Base-by-base conservation (phyloP, 2,113 vertebrate species). In the Proterorhinus semilunaris region DNA sequence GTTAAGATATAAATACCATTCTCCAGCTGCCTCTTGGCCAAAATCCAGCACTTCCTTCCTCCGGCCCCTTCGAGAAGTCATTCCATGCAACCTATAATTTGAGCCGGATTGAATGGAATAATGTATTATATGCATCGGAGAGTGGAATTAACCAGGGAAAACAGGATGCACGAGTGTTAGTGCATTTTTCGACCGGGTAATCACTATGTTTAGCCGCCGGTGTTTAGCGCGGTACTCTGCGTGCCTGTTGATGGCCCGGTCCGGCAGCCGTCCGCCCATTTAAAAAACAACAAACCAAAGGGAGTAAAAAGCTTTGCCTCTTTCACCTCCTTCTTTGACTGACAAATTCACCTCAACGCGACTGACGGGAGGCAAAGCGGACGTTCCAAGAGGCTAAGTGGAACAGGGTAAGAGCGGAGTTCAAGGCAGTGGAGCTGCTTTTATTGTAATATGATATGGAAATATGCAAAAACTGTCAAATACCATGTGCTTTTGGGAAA, bases 251-350 rank as follows among this genome's bases (percentile, higher is more conserved):
- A 55, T 58, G 10, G 55, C 13, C 6, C 7, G 27, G 21, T 16
- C 67, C 36, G 12, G 15, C 69, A 36, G 66, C 65, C 69, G 50
- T 58, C 79, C 65, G 50, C 42, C 49, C 4, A 16, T 66, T 59
- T 61, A 73, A 80, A 83, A 72, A 53, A 50, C 49, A 7, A 54
- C 51, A 21, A 21, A 21, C 46, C 67, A 8, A 5, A 0, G 1
- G 27, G 16, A 75, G 69, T 78, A 68, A 79, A 55, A 83, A 78
- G 73, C 66, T 44, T 70, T 65, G 57, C 44, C 59, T 55, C 42
- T 49, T 44, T 76, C 57, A 45, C 27, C 52, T 64, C 65, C 67
- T 77, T 21, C 63, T 78, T 75, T 81, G 75, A 76, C 43, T 61
- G 58, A 57, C 53, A 69, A 75, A 77, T 83, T 65, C 42, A 65